Conservation (phyloP, 2,888 invertebrate species). For the Spicauda simplicius region DNA sequence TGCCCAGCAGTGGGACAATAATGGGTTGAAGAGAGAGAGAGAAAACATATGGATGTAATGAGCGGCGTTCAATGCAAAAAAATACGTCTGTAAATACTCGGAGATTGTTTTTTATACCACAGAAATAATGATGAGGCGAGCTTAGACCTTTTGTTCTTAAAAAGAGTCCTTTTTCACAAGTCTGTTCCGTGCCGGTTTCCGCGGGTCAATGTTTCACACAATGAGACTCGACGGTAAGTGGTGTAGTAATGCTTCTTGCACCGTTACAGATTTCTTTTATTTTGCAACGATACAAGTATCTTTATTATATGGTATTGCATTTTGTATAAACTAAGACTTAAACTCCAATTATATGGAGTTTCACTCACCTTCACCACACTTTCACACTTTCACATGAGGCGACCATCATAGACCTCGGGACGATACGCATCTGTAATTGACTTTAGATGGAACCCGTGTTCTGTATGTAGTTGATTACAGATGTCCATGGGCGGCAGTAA, state of each 20-base stretch:
- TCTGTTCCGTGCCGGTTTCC: slow-evolving; percentile 19
- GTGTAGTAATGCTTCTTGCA: slow-evolving; percentile 14
- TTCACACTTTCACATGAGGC: too few relatives aligned
- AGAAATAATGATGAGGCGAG: slow-evolving; percentile 26
- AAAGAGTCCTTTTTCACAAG: slow-evolving; percentile 10
- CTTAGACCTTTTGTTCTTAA: slow-evolving; percentile 26
- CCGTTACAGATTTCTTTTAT: background rate
- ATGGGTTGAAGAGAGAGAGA: too few relatives aligned
- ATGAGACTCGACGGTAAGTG: slow-evolving; percentile 21
- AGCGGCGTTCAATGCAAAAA: background rate
- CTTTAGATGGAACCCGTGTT: too few relatives aligned
- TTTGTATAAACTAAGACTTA: too few relatives aligned
- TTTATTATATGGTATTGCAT: too few relatives aligned
- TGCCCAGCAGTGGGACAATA: too few relatives aligned
- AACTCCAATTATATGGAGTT: too few relatives aligned
- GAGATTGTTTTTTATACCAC: slow-evolving; percentile 5
- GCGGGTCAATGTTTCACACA: slow-evolving; percentile 26
- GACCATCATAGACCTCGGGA: too few relatives aligned
- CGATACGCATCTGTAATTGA: too few relatives aligned
- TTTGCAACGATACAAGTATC: background rate
- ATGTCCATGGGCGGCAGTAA: too few relatives aligned
- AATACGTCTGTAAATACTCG: background rate
- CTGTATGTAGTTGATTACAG: too few relatives aligned
- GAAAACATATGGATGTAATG: background rate
- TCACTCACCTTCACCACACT: too few relatives aligned